These are phyloP conservation scores for Vulpes vulpes DNA, from an alignment of 2,113 vertebrate species.

Conservation along the genomic window DNA sequence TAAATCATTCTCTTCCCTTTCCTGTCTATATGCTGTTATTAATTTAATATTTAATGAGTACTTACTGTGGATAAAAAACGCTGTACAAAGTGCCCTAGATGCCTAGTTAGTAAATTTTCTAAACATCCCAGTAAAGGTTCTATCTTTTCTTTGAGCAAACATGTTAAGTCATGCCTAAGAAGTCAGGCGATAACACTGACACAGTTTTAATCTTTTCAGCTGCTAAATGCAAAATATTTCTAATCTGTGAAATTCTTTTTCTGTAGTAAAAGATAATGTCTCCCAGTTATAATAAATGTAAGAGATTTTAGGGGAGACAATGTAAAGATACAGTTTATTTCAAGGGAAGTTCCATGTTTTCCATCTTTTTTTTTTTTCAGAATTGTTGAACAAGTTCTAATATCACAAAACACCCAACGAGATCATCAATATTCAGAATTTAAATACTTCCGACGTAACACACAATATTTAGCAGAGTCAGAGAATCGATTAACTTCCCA, in stretches of 20 bases:
- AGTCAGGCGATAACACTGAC: background rate
- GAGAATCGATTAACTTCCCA: background rate
- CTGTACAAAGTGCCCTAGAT: background rate
- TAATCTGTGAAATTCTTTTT: background rate
- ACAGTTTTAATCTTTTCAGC: background rate
- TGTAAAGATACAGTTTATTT: constrained; percentile 42
- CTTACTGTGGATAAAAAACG: background rate
- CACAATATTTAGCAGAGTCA: background rate
- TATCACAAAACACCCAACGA: background rate
- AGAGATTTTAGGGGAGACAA: background rate
- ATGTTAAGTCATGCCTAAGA: background rate
- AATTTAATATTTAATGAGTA: background rate
- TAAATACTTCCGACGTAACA: constrained; percentile 10
- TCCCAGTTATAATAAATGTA: constrained; percentile 24
- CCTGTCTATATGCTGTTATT: background rate
- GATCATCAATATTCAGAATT: constrained; percentile 34
- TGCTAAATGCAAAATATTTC: background rate
- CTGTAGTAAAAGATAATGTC: constrained; percentile 34
- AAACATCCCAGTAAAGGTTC: background rate
- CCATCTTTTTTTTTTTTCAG: background rate
- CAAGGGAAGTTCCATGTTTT: background rate
- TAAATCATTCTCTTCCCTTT: background rate
- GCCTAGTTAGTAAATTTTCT: background rate
- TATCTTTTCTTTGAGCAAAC: constrained; percentile 3
- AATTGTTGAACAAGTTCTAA: background rate